Conservation (phyloP, 2,888 invertebrate species). For the Morpho achilles region DNA sequence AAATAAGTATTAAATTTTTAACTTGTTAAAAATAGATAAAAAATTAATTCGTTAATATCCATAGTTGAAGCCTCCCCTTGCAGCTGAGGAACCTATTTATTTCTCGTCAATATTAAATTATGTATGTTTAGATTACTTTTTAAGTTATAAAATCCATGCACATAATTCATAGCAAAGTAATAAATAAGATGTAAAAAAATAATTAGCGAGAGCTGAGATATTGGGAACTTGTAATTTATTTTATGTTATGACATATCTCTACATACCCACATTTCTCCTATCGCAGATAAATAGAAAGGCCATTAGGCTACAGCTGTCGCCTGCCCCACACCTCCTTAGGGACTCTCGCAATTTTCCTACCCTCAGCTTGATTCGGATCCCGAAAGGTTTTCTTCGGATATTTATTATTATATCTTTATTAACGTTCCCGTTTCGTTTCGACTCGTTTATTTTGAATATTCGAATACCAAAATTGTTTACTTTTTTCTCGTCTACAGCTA, state of each 20-base stretch:
- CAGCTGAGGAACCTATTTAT: too few species aligned
- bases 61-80: too few species aligned
- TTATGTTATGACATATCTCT: conserved; percentile 35
- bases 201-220: conserved; percentile 15
- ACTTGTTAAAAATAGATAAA: too few species aligned
- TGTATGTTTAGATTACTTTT: too few species aligned
- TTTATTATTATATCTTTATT: conserved; percentile 79
- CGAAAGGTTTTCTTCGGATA: conserved; percentile 69
- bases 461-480: conserved; percentile 53
- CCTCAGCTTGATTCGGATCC: conserved; percentile 75
- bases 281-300: conserved; percentile 71
- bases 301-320: conserved; percentile 75
- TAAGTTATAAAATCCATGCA: too few species aligned
- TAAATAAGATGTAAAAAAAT: conserved; percentile 5
- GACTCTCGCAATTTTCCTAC: conserved; percentile 74
- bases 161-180: too few species aligned
- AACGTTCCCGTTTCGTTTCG: conserved; percentile 58
- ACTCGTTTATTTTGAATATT: conserved; percentile 61
- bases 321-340: conserved; percentile 57
- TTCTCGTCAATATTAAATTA: too few species aligned
- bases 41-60: too few species aligned
- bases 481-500: conserved; percentile 26
- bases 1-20: too few species aligned
- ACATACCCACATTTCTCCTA: conserved; percentile 49
- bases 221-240: conserved; percentile 23